Percentiles rank a stretch among this genome's conserved stretches.
Evolutionary conservation across 2,888 invertebrate genomes (phyloP).

Genomic region (Noctuana brunneofusca): DNA sequence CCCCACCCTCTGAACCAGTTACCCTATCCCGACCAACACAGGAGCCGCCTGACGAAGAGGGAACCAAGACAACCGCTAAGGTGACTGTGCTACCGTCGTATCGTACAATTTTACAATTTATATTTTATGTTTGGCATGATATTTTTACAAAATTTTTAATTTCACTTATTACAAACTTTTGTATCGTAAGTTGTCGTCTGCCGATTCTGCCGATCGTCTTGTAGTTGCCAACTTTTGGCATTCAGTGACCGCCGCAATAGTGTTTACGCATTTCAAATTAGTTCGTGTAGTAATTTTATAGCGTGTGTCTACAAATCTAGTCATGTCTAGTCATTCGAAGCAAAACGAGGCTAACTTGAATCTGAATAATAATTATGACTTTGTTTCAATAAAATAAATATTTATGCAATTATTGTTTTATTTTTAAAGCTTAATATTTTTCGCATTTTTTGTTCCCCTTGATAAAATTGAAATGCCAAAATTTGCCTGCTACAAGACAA

Average conservation of each 20-base stretch:
- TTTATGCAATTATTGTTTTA: slow-evolving; percentile 63
- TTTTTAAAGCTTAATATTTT: slow-evolving; percentile 57
- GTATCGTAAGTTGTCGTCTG: slow-evolving; percentile 68
- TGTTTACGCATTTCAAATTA: slow-evolving; percentile 46
- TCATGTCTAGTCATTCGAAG: slow-evolving; percentile 66
- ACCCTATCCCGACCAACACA: slow-evolving; percentile 70
- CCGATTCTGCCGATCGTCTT: slow-evolving; percentile 74
- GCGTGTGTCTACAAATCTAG: slow-evolving; percentile 64
- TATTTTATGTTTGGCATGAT: slow-evolving; percentile 81
- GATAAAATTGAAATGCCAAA: slow-evolving; percentile 31
- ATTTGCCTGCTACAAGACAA: slow-evolving; percentile 69
- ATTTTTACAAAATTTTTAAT: slow-evolving; percentile 76
- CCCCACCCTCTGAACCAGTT: slow-evolving; percentile 70
- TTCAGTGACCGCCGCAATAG: slow-evolving; percentile 46
- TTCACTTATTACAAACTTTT: slow-evolving; percentile 71
- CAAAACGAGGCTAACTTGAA: slow-evolving; percentile 40
- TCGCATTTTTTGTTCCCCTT: slow-evolving; percentile 41
- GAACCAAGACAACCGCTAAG: slow-evolving; percentile 70
- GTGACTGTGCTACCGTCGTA: slow-evolving; percentile 80
- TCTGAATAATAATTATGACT: slow-evolving; percentile 47
- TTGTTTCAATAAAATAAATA: slow-evolving; percentile 69
- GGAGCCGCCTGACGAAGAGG: slow-evolving; percentile 60
- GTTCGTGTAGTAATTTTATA: slow-evolving; percentile 48
- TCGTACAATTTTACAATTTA: slow-evolving; percentile 77
- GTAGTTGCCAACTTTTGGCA: slow-evolving; percentile 74